phyloP scores from a whole-genome alignment of 1,140 invertebrate genomes.

The Glossosoma conforme region DNA sequence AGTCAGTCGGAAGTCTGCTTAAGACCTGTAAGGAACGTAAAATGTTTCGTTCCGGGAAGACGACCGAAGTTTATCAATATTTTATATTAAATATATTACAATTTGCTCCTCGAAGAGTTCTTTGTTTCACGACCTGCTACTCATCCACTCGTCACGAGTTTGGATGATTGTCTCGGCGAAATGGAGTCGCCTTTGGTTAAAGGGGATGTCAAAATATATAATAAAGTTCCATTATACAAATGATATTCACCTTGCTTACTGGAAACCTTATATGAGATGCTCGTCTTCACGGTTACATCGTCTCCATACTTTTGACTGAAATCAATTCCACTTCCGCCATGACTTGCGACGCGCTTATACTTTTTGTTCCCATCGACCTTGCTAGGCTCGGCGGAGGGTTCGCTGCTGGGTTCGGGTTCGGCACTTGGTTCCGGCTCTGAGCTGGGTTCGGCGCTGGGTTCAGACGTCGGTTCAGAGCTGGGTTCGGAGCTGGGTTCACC shows the following conservation, averaged over 20 bases:
- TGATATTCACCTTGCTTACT: constrained; percentile 33
- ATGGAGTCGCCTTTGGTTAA: background rate
- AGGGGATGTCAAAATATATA: background rate
- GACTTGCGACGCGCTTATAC: constrained; percentile 50
- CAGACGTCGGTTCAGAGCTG: constrained; percentile 34
- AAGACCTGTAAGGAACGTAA: no score
- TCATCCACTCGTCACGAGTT: background rate
- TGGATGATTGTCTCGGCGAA: background rate
- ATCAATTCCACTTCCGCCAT: constrained; percentile 42
- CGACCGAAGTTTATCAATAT: no score
- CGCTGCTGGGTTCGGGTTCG: constrained; percentile 38
- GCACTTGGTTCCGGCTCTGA: constrained; percentile 38
- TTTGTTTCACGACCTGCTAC: no score
- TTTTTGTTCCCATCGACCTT: constrained; percentile 37
- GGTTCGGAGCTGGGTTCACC: constrained; percentile 30
- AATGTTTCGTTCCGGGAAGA: no score
- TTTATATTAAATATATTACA: no score
- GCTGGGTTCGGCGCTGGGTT: constrained; percentile 37
- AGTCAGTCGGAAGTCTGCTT: no score
- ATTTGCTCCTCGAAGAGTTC: no score
- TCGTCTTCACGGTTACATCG: constrained; percentile 65
- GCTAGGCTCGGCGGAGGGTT: constrained; percentile 33
- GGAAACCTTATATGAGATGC: constrained; percentile 68
- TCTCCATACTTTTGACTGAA: constrained; percentile 44
- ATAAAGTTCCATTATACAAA: no score